Base-by-base conservation (phyloP, 2,113 vertebrate genomes). In the Poeciliopsis prolifica region DNA sequence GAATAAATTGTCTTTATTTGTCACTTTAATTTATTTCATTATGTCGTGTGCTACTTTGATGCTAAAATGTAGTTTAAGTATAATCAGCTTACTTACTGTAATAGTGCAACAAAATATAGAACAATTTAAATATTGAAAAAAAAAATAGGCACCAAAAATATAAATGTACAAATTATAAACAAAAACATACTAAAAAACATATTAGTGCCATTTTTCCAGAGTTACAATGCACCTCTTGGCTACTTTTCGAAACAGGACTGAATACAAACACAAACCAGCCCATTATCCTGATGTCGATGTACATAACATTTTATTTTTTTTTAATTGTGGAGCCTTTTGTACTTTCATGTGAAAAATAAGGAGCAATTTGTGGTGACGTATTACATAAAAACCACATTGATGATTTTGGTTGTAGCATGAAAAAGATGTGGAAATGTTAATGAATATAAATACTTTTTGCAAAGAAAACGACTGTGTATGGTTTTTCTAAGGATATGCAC, bases 341-440 rank as follows among this genome's bases (percentile, higher is more conserved):
- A 24, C 51, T 24, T 54, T 5, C 2, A 24, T 8, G 22, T 54
- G 8, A 10, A 22, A 54, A 54, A 3, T n/a, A 54, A 19, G 51
- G 15, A 54, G 7, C 9, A 51, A 54, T n/a, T 48, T 48, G 44
- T 48, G 44, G 5, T 54, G 1, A 22, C 5, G 8, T 54, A 54
- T 9, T 24, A 10, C 51, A 54, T 24, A 24, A 24, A 54, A 54
- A 54, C 51, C 7, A 24, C 19, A 10, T 24, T 54, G 51, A 67
- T 74, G 26, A 35, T 62, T 67, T 65, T 48, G 61, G 58, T 22
- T 54, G 72, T 19, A 78, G 73, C 51, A 54, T 24, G 19, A 54
- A 8, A 24, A 35, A 54, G 10, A 54, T 8, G 7, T 54, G 19
- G 22, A 54, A 54, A 54, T 54, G 51, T 8, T 24, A 4, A 51